These are phyloP conservation scores for Siderastrea siderea DNA, from an alignment of 92 coral and sea anemone genomes.

Conservation along the genomic window DNA sequence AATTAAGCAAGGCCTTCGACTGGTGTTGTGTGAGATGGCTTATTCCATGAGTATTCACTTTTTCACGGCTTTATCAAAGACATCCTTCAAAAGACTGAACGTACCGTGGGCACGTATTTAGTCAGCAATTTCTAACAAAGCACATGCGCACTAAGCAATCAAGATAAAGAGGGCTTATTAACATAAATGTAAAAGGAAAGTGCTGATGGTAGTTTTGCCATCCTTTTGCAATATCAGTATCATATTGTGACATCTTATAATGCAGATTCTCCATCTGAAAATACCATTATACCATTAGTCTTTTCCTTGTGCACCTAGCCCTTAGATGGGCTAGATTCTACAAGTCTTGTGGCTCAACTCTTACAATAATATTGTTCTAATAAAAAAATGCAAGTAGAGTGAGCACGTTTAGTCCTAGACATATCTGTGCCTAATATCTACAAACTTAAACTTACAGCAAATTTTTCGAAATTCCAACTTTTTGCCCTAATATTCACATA, in stretches of 20 bases:
- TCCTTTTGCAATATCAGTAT: not conserved
- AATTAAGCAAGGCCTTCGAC: too few relatives aligned
- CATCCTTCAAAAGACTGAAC: not conserved
- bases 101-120: too few relatives aligned
- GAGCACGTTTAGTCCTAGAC: not conserved
- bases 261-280: not conserved
- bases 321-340: not conserved
- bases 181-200: not conserved
- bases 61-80: not conserved
- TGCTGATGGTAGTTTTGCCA: not conserved
- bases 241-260: not conserved
- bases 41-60: too few relatives aligned
- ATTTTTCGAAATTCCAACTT: not conserved
- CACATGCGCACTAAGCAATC: too few relatives aligned
- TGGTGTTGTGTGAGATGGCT: too few relatives aligned
- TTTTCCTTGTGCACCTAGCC: not conserved
- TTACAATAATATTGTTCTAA: not conserved
- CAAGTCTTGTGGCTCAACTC: not conserved
- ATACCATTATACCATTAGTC: not conserved
- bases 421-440: not conserved
- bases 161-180: too few relatives aligned
- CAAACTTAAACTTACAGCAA: not conserved
- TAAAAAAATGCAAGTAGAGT: not conserved
- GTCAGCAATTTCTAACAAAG: too few relatives aligned
- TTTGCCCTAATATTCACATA: not conserved